Evolutionary conservation across 2,797 vertebrate species (phyloP).

Genomic region (Lates japonicus): DNA sequence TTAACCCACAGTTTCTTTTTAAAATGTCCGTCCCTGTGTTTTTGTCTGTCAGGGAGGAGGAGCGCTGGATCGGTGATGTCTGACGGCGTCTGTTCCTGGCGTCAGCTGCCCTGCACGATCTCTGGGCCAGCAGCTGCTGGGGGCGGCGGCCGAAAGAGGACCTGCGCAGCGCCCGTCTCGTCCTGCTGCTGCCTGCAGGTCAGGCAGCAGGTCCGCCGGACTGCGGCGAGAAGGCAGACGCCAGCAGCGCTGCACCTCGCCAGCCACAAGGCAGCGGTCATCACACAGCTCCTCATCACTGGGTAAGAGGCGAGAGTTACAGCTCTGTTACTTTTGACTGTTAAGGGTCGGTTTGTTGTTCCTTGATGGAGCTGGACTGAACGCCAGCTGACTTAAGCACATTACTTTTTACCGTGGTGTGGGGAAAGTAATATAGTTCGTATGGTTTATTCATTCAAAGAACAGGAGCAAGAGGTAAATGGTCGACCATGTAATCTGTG

Average conservation of each 20-base stretch:
- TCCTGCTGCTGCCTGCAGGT: slow-evolving; percentile 93
- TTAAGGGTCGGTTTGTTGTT: too few species aligned
- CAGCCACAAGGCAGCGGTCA: too few species aligned
- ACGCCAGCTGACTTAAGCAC: too few species aligned
- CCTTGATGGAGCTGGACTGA: too few species aligned
- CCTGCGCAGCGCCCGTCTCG: slow-evolving; percentile 88
- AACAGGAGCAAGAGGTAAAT: too few species aligned
- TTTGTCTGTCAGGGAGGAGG: slow-evolving; percentile 89
- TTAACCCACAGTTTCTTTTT: neutral
- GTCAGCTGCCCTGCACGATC: slow-evolving; percentile 87
- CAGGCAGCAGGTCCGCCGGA: slow-evolving; percentile 96
- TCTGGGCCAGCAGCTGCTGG: slow-evolving; percentile 93
- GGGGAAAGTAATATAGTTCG: too few species aligned
- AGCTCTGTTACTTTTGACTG: too few species aligned
- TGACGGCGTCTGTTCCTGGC: slow-evolving; percentile 97
- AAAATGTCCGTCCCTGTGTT: neutral
- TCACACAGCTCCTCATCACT: too few species aligned
- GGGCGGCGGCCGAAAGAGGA: slow-evolving; percentile 93
- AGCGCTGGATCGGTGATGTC: slow-evolving; percentile 98
- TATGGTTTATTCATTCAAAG: too few species aligned
- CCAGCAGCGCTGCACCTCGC: slow-evolving; percentile 94
- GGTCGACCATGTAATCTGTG: too few species aligned
- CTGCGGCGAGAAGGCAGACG: slow-evolving; percentile 94
- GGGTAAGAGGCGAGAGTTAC: too few species aligned
- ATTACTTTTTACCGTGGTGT: too few species aligned